These are phyloP conservation scores for Callimorpha dominula DNA, from an alignment of 2,888 invertebrate genomes.

Conservation along the genomic window DNA sequence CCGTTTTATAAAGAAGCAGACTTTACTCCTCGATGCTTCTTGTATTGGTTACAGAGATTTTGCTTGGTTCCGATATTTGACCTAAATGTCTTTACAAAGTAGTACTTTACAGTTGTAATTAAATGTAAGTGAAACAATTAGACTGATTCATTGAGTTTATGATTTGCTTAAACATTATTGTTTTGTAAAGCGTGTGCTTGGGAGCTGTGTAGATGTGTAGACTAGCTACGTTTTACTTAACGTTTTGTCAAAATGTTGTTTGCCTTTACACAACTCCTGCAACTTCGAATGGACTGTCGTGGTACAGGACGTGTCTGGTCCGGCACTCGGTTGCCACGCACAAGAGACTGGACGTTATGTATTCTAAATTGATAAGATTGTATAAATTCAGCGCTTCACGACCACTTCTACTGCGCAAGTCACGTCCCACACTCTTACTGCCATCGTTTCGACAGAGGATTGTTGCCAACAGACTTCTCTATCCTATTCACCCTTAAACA, in stretches of 20 bases:
- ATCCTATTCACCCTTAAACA: background rate
- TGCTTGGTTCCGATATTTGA: constrained; percentile 12
- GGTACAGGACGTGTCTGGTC: no score
- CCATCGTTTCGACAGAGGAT: background rate
- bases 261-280: background rate
- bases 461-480: background rate
- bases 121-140: constrained; percentile 74
- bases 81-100: background rate
- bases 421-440: no score
- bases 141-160: constrained; percentile 75
- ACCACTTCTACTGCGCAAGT: background rate
- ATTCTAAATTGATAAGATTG: constrained; percentile 52
- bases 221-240: no score
- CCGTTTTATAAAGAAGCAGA: no score
- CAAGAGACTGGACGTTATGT: constrained; percentile 64
- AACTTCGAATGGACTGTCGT: no score
- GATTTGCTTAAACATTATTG: constrained; percentile 47
- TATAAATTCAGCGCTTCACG: constrained; percentile 1
- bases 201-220: background rate
- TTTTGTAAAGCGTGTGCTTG: background rate
- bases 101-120: constrained; percentile 42
- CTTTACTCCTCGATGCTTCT: no score
- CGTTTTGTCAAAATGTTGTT: background rate
- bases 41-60: background rate
- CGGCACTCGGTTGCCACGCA: constrained; percentile 59